These are phyloP conservation scores for Xestia sexstrigata DNA, from an alignment of 2,888 invertebrate species.

Conservation along the genomic window DNA sequence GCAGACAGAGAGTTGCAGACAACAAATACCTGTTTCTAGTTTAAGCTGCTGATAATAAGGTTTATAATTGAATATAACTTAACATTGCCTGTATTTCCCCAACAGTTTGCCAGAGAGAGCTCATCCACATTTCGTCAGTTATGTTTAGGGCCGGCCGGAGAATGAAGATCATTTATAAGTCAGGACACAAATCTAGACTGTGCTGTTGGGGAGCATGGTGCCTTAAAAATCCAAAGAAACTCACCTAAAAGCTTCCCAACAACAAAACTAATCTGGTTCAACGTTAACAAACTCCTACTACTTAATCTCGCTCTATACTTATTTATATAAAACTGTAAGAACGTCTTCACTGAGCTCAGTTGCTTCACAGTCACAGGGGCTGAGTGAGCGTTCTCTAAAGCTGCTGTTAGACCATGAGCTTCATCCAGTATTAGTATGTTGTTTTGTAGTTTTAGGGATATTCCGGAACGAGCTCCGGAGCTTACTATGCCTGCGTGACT, in stretches of 20 bases:
- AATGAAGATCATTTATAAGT: too few species aligned
- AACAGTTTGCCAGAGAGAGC: too few species aligned
- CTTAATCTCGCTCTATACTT: conserved; percentile 94
- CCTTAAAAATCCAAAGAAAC: conserved; percentile 34
- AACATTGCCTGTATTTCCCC: too few species aligned
- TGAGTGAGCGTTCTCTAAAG: conserved; percentile 96
- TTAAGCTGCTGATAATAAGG: not conserved
- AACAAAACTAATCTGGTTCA: conserved; percentile 96
- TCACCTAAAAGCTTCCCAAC: conserved; percentile 92
- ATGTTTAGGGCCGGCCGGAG: too few species aligned
- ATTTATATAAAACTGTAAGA: conserved; percentile 93
- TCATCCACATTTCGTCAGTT: too few species aligned
- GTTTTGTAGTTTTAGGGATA: conserved; percentile 90
- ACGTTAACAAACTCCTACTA: conserved; percentile 94
- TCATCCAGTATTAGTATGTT: conserved; percentile 98
- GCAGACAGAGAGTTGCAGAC: too few species aligned
- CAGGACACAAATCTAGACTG: too few species aligned
- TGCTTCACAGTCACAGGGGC: conserved; percentile 93
- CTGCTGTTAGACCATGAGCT: conserved; percentile 98
- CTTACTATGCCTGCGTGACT: conserved; percentile 88
- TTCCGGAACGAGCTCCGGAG: conserved; percentile 83
- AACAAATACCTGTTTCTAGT: not conserved
- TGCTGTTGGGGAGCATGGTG: too few species aligned
- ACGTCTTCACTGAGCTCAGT: conserved; percentile 91
- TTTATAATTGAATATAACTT: not conserved